Evolutionary conservation across 2,888 invertebrate genomes (phyloP), one percentile per base, ranked within the genome.

Genomic region (Strigamia crassipes): DNA sequence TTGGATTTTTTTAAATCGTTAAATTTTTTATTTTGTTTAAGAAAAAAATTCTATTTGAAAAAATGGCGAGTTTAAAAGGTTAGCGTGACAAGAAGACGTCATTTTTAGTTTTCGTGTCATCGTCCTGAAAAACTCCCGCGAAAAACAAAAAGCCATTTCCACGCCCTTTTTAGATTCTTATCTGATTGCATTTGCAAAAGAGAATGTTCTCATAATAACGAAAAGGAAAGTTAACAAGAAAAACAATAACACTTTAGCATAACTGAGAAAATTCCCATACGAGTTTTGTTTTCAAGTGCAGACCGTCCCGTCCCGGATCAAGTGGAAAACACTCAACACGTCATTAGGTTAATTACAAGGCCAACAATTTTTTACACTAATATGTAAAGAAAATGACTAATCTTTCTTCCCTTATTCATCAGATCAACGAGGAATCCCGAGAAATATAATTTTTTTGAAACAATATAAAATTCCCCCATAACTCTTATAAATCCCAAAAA

Each of bases 231-330:
- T 18, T 4, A 73, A 73, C 23, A 31, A 73, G 27, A 73, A 73
- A 73, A 73, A 73, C 31, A 73, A 73, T 73, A 73, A 73, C 8
- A 73, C 73, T 73, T 73, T 73, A 31, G 73, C 73, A 73, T 73
- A 31, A 73, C 73, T 73, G 73, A 73, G 73, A 73, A 73, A 31
- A 73, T 73, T 73, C 73, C 73, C 73, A 73, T n/a, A 73, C 73
- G 73, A 73, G 73, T 73, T 73, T 73, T 31, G 73, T 73, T 73
- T 66, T 73, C 73, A 73, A 73, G 73, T 31, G 27, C 31, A 56
- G n/a, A 73, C 73, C 73, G 31, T 73, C 73, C 73, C 73, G 31
- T 73, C 73, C 73, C 73, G 73, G 73, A 73, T 73, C 73, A 73
- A 73, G 31, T 73, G 15, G 73, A 73, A 73, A 73, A 73, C 73